A percentile compares a stretch with the other conserved stretches of the same genome.
phyloP scores from a whole-genome alignment of 2,113 vertebrate species.

The Eupsittula cactorum region DNA sequence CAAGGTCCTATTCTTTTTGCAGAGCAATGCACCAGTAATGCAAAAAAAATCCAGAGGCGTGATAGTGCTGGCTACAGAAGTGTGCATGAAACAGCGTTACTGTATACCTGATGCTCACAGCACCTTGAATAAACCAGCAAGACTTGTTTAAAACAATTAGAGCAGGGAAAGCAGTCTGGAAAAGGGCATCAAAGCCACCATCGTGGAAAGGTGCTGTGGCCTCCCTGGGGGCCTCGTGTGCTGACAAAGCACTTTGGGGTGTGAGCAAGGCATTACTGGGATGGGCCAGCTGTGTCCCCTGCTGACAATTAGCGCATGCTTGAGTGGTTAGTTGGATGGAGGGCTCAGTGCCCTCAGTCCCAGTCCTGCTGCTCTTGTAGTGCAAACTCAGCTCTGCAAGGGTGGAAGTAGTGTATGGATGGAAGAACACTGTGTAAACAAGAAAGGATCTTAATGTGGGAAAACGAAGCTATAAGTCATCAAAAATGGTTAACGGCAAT shows the following conservation, averaged over 20 bases:
- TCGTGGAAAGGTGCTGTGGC: neutral
- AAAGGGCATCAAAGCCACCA: neutral
- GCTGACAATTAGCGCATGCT: neutral
- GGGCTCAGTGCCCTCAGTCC: neutral
- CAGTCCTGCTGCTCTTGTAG: neutral
- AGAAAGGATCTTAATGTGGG: neutral
- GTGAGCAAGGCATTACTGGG: neutral
- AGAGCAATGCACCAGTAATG: neutral
- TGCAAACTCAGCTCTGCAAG: neutral
- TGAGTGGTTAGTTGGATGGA: neutral
- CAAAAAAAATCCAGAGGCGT: neutral
- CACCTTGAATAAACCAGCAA: neutral
- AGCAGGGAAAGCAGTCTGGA: neutral
- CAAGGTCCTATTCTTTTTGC: neutral
- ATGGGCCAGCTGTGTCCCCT: neutral
- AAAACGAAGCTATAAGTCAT: neutral
- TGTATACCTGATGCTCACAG: neutral
- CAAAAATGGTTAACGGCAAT: neutral
- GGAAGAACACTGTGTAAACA: neutral
- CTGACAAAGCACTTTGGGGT: accelerated
- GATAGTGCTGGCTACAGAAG: neutral
- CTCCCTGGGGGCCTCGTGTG: neutral
- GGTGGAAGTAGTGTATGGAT: accelerated
- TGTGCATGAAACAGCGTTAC: no score
- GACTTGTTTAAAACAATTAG: neutral